Evolutionary conservation across 1,140 invertebrate species (phyloP).

Genomic region (Nephotettix cincticeps): DNA sequence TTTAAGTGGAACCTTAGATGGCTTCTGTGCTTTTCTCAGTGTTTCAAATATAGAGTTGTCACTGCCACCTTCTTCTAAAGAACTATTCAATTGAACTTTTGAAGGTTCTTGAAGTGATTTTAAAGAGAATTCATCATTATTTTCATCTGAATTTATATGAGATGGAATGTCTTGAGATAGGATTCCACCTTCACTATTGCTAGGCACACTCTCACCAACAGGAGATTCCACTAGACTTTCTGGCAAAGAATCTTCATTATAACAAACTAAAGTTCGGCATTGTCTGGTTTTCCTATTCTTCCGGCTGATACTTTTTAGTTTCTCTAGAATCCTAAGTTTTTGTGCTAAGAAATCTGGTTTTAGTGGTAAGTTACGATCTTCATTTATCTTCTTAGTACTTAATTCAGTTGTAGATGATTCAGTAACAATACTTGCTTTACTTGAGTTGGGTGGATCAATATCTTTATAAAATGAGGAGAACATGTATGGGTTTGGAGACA

Average conservation of each 20-base stretch:
- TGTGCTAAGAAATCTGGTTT: conserved; percentile 9
- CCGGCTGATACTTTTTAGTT: conserved; percentile 13
- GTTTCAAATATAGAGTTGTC: no score
- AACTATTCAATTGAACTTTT: no score
- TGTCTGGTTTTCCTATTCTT: conserved; percentile 10
- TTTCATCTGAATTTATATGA: neutral
- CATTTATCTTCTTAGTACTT: neutral
- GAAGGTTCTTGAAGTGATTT: no score
- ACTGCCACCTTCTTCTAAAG: no score
- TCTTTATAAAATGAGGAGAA: conserved; percentile 6
- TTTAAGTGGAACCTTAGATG: no score
- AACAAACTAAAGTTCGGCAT: conserved; percentile 9
- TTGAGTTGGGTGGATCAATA: neutral
- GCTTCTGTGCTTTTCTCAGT: no score
- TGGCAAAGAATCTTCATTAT: conserved; percentile 17
- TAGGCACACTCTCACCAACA: neutral
- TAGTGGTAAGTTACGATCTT: neutral
- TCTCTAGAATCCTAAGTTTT: neutral
- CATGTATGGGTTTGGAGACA: conserved; percentile 10
- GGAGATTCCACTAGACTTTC: conserved; percentile 17
- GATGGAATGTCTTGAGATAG: neutral
- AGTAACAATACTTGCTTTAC: neutral
- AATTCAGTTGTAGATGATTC: neutral
- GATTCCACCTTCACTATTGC: neutral
- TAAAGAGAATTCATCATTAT: neutral